Evolutionary conservation across 2,888 invertebrate genomes (phyloP), one percentile per base, ranked within the genome.

Genomic region (Calliopum simillimum): DNA sequence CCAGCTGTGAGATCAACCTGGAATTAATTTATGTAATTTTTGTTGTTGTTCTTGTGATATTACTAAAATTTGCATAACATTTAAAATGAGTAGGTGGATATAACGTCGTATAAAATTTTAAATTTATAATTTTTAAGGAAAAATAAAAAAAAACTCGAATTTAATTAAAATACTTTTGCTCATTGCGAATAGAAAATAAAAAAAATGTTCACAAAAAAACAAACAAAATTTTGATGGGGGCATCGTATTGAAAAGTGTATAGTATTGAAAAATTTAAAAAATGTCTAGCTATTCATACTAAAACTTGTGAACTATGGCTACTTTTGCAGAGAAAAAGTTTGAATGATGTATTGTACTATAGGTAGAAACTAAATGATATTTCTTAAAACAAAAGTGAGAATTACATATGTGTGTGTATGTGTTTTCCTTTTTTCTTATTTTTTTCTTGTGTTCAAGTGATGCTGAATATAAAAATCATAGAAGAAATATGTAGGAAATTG

Each of bases 1-100:
- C 85, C 86, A 80, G 86, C 86, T 78, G 86, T 85, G 79, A 86
- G 84, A 81, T 85, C 85, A 81, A 86, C 86, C 86, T 86, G 84
- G 75, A 81, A 82, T 80, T 78, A 75, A 59, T 47, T 64, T 41
- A 33, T 67, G 19, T 51, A 47, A 47, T 67, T 58, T 51, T 68
- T 66, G 51, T 71, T 71, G 62, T 63, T 69, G 55, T 59, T 69
- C 71, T 71, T 55, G 71, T 75, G 70, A 74, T 74, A n/a, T n/a
- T n/a, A 75, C 74, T 71, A 75, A 76, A 65, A n/a, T 49, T 21
- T 71, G 63, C 73, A 71, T 71, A 71, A 63, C 66, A 71, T 33
- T 33, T 33, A 33, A 33, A 8, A 33, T 59, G 69, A 72, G 71
- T 67, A 51, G 67, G 71, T 73, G n/a, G n/a, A n/a, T n/a, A n/a